These are phyloP conservation scores for Heliconius charithonia DNA, from an alignment of 2,888 invertebrate genomes.

Conservation along the genomic window DNA sequence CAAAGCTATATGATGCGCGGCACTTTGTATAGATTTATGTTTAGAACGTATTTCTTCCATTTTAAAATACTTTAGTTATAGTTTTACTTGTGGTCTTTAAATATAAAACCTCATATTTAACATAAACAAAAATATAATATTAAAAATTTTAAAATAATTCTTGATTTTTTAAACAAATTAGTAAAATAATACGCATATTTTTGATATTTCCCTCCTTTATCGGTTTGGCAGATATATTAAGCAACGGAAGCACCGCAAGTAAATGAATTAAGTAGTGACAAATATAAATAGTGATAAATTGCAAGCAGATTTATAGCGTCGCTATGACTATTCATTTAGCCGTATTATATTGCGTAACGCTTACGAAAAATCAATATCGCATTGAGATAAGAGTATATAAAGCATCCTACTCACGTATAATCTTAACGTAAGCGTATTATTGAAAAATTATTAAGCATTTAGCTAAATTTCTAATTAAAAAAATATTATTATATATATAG, in stretches of 20 bases:
- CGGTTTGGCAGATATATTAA: constrained; percentile 30
- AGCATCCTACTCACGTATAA: neutral
- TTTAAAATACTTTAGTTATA: constrained; percentile 5
- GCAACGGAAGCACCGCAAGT: constrained; percentile 29
- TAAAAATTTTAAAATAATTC: neutral
- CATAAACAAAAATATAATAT: neutral
- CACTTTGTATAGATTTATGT: constrained; percentile 71
- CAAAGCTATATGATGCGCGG: constrained; percentile 75
- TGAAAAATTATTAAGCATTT: neutral
- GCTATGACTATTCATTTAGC: constrained; percentile 33
- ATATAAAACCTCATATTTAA: neutral
- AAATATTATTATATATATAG: neutral
- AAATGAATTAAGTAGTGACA: constrained; percentile 9
- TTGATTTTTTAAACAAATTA: neutral
- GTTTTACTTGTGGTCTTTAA: neutral
- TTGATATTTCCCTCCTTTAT: constrained; percentile 47
- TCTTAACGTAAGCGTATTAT: neutral
- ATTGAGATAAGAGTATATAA: neutral
- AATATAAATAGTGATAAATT: constrained; percentile 3
- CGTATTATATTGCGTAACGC: constrained; percentile 54
- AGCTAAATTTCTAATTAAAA: neutral
- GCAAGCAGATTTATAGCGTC: neutral
- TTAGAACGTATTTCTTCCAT: constrained; percentile 76
- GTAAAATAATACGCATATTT: constrained; percentile 36
- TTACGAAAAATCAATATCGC: constrained; percentile 48